A percentile compares a stretch with the other conserved stretches of the same genome.
Conservation (phyloP, 2,888 invertebrate genomes). For the Phytoseiulus persimilis region DNA sequence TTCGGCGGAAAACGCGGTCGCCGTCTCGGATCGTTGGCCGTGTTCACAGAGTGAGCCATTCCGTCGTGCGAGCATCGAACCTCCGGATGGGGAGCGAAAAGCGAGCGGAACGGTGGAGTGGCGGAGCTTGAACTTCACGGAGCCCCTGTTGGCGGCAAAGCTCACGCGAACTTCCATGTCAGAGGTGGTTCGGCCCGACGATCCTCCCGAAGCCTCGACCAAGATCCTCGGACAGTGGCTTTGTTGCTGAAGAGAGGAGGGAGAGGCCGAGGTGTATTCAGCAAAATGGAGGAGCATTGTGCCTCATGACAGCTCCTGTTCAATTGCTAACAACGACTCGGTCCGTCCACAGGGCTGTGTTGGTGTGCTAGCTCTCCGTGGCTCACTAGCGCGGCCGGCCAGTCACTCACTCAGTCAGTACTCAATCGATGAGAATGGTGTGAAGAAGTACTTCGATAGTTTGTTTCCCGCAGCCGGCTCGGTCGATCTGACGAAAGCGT, state of each 20-base stretch:
- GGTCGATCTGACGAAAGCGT: neutral
- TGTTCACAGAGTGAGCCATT: neutral
- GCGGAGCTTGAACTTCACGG: too few relatives aligned
- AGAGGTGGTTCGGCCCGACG: too few relatives aligned
- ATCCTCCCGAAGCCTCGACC: neutral
- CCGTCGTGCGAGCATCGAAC: neutral
- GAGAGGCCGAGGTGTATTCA: neutral
- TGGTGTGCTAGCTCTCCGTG: neutral
- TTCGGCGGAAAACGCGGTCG: neutral
- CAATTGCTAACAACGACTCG: neutral
- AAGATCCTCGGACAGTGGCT: too few relatives aligned
- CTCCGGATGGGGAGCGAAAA: neutral
- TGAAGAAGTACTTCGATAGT: neutral
- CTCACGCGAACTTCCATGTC: too few relatives aligned
- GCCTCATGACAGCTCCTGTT: constrained; percentile 5
- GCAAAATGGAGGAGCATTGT: neutral
- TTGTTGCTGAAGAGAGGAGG: neutral
- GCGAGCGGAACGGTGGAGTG: too few relatives aligned
- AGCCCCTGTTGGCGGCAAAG: too few relatives aligned
- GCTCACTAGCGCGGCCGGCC: neutral
- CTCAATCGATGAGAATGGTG: neutral
- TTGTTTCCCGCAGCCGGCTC: neutral
- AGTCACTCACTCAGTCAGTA: neutral
- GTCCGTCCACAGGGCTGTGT: neutral
- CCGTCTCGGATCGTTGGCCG: neutral